Base-by-base conservation (phyloP, 1,140 invertebrate genomes). In the Neodiprion virginianus region DNA sequence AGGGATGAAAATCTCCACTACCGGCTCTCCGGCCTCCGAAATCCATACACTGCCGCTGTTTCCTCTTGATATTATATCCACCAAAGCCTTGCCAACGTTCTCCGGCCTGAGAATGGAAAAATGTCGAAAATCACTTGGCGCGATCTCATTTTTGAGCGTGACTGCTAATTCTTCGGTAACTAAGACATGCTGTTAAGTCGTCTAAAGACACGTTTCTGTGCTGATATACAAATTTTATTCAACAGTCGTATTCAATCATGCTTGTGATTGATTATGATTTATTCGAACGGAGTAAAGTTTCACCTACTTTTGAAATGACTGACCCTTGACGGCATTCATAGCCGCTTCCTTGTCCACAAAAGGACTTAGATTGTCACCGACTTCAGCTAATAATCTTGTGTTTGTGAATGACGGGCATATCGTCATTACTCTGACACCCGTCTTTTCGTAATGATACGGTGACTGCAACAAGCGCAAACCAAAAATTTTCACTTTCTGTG, bases 371-470 rank as follows among this genome's bases (percentile, higher is more conserved):
- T 74, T 77, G 69, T 80, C 75, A 8, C 80, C 21, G 71, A 70
- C 17, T 81, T 81, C 49, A 17, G 50, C 50, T 53, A 53, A 1
- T n/a, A 90, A 75, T 8, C 80, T 82, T 0, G 89, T 87, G 21
- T 86, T 84, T 10, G 89, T 90, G 1, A 88, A 87, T 11, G 90
- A 87, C 50, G 90, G 90, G 88, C 84, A 0, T 50, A 89, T 80
- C 0, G 87, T 86, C 5, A 88, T 72, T 23, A 89, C 85, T 77
- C 86, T 85, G 7, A 92, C 86, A n/a, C 90, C 90, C 28, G 87
- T 75, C 47, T 53, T 47, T 7, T 76, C 69, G 53, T 75, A 75
- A 48, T 80, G 50, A 14, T 53, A 53, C 69, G 28, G 74, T 7
- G n/a, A 50, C 53, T 53, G 50, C 10, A 53, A 53, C 14, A 53